Evolutionary conservation across 2,113 vertebrate genomes (phyloP), one percentile per base, ranked within the genome.

Genomic region (Todiramphus saurophagus): DNA sequence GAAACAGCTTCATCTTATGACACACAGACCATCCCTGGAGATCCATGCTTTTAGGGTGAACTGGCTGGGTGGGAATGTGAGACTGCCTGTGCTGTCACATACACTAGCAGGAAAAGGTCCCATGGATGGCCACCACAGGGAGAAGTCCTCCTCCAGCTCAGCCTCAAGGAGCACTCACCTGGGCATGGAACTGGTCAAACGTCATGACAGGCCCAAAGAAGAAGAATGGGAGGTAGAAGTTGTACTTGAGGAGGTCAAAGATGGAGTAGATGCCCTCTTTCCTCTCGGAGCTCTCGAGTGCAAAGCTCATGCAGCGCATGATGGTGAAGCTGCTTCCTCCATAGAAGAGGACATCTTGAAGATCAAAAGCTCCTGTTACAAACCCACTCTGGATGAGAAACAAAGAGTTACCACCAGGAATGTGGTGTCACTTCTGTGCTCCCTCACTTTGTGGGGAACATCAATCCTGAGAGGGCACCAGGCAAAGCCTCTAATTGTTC

Each of bases 141-240:
- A 63, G 30, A 35, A 27, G 5, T 33, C 27, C 30, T 33, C 21
- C 43, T 76, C 25, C 20, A 59, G 13, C 11, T 43, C 0, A 0
- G 72, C 20, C 44, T 55, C 7, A 16, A 51, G 63, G 55, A 30
- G 11, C 20, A 51, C 74, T 97, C 87, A 99, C 99, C 98, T 99
- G 99, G 39, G 97, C 77, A 4, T 99, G 97, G 96, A 99, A 99
- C 96, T 97, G 98, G 85, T 99, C 99, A 66, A 99, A 99, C 0
- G 99, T 99, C 99, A 99, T 99, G 97, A 99, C 97, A 58, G 99
- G 99, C 55, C 99, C 99, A 0, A 99, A 99, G 97, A 99, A 99
- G 98, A 99, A 99, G 98, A 99, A 99, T 0, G 99, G 99, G 95
- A 99, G 98, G 98, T 99, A 99, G 98, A 99, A 99, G 97, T 99